Evolutionary conservation across 2,888 invertebrate genomes (phyloP), one percentile per base, ranked within the genome.

Genomic region (Bellardia bayeri): DNA sequence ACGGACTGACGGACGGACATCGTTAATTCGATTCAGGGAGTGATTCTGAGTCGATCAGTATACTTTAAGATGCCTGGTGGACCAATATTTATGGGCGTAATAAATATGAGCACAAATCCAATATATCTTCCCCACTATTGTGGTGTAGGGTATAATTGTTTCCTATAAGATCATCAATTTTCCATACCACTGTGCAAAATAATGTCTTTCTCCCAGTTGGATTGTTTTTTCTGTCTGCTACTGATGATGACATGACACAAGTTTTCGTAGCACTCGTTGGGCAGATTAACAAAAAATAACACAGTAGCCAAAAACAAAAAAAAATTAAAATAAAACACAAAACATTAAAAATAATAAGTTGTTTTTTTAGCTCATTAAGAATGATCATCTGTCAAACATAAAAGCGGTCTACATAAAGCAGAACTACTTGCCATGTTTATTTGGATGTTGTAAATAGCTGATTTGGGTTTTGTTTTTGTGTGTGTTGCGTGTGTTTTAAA

Each of bases 281-380:
- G 64, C 23, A 72, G 23, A 72, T 6, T n/a, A n/a, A n/a, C n/a
- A n/a, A 78, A 63, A 37, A 51, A 61, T 54, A 72, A 14, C 6
- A 40, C 69, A 54, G 68, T 74, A 85, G 68, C 61, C 80, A 45
- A 85, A 85, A 75, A 64, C 16, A 64, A 49, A 23, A 56, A 42
- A 85, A 80, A 75, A 64, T 6, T 2, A 8, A 40, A 64, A 49
- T 13, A 56, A 42, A 68, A 49, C 37, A 6, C 3, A 37, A 37
- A 76, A 61, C 68, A 75, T 54, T 68, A 80, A 61, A 84, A 87
- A 84, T 81, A 84, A 92, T 91, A 90, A 90, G 91, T 91, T 89
- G 82, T 87, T 87, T 86, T 84, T 88, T 90, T 89, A 89, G 90
- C 90, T 91, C 91, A 91, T 91, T 92, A 92, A 91, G 90, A 90